A percentile compares a stretch with the other conserved stretches of the same genome.
phyloP scores from a whole-genome alignment of 2,888 invertebrate species.

The Druceiella hillmani region DNA sequence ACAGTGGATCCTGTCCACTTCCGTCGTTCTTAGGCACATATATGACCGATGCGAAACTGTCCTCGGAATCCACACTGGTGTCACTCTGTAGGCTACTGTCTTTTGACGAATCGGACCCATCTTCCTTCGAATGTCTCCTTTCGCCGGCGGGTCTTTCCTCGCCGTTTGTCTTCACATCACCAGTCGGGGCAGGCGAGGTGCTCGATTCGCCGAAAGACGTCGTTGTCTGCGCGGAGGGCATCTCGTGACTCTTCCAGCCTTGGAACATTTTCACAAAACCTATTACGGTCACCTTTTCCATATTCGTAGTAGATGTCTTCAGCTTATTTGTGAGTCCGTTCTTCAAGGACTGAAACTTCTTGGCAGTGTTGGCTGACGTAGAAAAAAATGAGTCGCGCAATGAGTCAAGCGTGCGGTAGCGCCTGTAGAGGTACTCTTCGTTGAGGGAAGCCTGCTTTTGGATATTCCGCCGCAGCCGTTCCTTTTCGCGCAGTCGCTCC shows the following conservation, averaged over 20 bases:
- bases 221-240: slow-evolving; percentile 30
- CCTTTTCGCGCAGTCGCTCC: slow-evolving; percentile 79
- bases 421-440: slow-evolving; percentile 74
- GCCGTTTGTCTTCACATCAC: slow-evolving; percentile 39
- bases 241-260: slow-evolving; percentile 65
- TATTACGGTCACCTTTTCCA: slow-evolving; percentile 78
- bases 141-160: slow-evolving; percentile 50
- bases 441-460: slow-evolving; percentile 87
- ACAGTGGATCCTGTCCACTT: slow-evolving; percentile 45
- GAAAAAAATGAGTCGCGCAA: slow-evolving; percentile 70
- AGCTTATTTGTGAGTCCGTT: slow-evolving; percentile 79
- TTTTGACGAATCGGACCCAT: slow-evolving; percentile 84
- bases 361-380: slow-evolving; percentile 63
- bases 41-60: slow-evolving; percentile 90
- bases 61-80: slow-evolving; percentile 90
- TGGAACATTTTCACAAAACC: slow-evolving; percentile 81
- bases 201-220: slow-evolving; percentile 16
- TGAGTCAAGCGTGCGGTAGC: slow-evolving; percentile 61
- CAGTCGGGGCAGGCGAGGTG: slow-evolving; percentile 14
- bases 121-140: slow-evolving; percentile 76
- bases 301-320: slow-evolving; percentile 76
- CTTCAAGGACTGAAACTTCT: slow-evolving; percentile 70
- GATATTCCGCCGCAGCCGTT: slow-evolving; percentile 73
- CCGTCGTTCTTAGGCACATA: slow-evolving; percentile 81
- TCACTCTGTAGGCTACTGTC: slow-evolving; percentile 90